A percentile compares a stretch with the other conserved stretches of the same genome.
phyloP scores from a whole-genome alignment of 2,888 invertebrate genomes.

The Cheilosia variabilis region DNA sequence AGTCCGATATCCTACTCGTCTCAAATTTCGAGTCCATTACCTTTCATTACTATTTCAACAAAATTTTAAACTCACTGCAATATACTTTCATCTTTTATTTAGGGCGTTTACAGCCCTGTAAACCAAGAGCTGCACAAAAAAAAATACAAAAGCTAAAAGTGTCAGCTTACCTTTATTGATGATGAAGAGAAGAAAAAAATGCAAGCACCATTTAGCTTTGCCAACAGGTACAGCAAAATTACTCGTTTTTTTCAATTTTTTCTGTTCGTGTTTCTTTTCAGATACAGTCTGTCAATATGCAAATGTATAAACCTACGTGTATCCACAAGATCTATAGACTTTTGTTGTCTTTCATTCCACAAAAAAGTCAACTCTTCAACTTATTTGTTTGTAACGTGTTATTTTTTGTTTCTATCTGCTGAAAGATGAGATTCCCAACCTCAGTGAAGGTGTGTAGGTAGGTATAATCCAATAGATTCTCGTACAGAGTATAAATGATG shows the following conservation, averaged over 20 bases:
- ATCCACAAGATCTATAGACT: constrained; percentile 32
- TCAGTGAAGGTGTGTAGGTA: constrained; percentile 44
- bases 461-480: constrained; percentile 56
- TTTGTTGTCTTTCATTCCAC: constrained; percentile 33
- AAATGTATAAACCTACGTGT: constrained; percentile 59
- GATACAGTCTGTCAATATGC: constrained; percentile 53
- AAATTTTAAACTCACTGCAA: not conserved
- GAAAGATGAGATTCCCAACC: constrained; percentile 28
- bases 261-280: constrained; percentile 46
- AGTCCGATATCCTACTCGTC: not conserved
- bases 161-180: constrained; percentile 48
- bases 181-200: constrained; percentile 8
- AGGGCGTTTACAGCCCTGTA: not conserved
- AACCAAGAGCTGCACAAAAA: constrained; percentile 7
- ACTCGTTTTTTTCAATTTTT: constrained; percentile 1
- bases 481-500: constrained; percentile 18
- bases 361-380: constrained; percentile 53
- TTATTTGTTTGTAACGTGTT: constrained; percentile 47
- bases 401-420: constrained; percentile 16
- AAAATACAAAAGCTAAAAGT: constrained; percentile 18
- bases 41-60: not conserved
- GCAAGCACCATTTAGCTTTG: constrained; percentile 30
- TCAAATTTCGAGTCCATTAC: not conserved
- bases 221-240: constrained; percentile 28
- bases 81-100: not conserved